These are phyloP conservation scores for Coendou prehensilis DNA, from an alignment of 2,797 vertebrate genomes.

Conservation along the genomic window DNA sequence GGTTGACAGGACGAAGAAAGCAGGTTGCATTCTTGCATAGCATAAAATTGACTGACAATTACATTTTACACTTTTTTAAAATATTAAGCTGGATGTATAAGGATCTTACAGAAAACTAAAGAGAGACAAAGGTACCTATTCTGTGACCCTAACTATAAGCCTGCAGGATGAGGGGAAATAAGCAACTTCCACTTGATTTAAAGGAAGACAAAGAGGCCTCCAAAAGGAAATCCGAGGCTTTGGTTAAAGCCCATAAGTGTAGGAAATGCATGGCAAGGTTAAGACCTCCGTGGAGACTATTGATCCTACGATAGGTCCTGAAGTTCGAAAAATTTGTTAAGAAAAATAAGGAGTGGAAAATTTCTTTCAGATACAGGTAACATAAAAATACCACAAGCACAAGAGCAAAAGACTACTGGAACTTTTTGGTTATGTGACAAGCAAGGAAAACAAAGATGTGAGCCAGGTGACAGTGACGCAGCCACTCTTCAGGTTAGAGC, in stretches of 20 bases:
- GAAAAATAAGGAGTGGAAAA: neutral
- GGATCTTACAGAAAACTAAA: neutral
- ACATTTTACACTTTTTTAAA: neutral
- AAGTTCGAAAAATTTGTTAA: slow-evolving; percentile 34
- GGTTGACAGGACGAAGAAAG: slow-evolving; percentile 3
- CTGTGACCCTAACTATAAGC: neutral
- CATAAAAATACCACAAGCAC: neutral
- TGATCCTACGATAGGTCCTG: neutral
- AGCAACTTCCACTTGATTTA: neutral
- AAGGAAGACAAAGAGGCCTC: neutral
- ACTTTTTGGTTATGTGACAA: neutral
- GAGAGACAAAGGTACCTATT: neutral
- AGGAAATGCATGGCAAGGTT: neutral
- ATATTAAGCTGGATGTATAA: neutral
- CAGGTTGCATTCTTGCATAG: neutral
- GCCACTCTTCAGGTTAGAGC: neutral
- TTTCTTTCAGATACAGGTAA: neutral
- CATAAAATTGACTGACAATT: neutral
- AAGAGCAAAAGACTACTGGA: neutral
- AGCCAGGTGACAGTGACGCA: neutral
- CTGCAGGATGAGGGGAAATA: neutral
- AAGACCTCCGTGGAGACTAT: neutral
- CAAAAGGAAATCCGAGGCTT: neutral
- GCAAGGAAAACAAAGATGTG: neutral
- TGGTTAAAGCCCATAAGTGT: neutral